Percentiles rank a stretch among this genome's conserved stretches.
phyloP scores from a whole-genome alignment of 2,797 vertebrate species.

The Pogoniulus pusillus region DNA sequence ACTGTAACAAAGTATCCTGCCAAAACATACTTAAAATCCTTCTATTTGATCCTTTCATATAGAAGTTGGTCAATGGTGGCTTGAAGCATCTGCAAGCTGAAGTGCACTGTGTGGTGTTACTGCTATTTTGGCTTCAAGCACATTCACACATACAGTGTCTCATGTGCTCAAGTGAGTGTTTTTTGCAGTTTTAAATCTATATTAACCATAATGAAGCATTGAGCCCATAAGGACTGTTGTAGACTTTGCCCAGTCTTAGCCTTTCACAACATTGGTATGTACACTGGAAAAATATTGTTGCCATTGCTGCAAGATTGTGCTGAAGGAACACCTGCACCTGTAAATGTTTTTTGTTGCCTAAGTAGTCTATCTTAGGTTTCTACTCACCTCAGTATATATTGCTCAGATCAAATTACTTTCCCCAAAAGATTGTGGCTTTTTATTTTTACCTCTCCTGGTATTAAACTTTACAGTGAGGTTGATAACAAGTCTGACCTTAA shows the following conservation, averaged over 20 bases:
- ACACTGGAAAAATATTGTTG: neutral
- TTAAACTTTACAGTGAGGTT: neutral
- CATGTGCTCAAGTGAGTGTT: neutral
- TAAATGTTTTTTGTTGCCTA: neutral
- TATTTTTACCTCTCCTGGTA: neutral
- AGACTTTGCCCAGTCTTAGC: neutral
- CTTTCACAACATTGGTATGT: neutral
- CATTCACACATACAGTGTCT: accelerated
- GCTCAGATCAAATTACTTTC: neutral
- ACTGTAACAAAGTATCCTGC: slow-evolving; percentile 13
- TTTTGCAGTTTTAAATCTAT: neutral
- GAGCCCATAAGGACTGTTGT: neutral
- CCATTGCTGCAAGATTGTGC: neutral
- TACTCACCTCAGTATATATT: neutral
- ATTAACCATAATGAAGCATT: neutral
- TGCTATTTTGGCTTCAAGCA: neutral
- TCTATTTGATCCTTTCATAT: neutral
- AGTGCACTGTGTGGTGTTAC: neutral
- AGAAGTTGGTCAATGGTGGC: slow-evolving; percentile 21
- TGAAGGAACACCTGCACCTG: accelerated
- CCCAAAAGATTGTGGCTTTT: neutral
- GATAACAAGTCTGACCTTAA: neutral
- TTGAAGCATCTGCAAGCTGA: slow-evolving; percentile 44
- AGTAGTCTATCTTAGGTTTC: neutral
- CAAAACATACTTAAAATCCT: slow-evolving; percentile 57